These are phyloP conservation scores for Varanus salvator DNA, from an alignment of 2,113 vertebrate species.

Conservation along the genomic window DNA sequence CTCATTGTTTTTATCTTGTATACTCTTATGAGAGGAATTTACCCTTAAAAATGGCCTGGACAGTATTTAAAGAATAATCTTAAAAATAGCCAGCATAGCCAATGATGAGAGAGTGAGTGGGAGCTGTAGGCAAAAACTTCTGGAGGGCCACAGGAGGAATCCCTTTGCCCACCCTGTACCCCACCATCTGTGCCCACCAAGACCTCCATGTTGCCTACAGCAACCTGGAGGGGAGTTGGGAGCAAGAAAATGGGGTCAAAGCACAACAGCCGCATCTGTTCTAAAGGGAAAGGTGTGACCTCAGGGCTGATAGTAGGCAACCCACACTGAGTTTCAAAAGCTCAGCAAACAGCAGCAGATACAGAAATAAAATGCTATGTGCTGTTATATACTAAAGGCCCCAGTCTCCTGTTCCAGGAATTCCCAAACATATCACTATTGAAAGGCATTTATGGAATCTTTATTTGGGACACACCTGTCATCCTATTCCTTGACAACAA, in stretches of 20 bases:
- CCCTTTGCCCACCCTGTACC: not conserved
- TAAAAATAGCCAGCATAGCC: too few species aligned
- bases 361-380: slow-evolving; percentile 19
- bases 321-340: slow-evolving; percentile 18
- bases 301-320: not conserved
- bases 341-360: slow-evolving; percentile 26
- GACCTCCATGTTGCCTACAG: not conserved
- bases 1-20: too few species aligned
- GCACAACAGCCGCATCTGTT: not conserved
- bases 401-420: not conserved
- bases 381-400: slow-evolving; percentile 36
- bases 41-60: too few species aligned
- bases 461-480: not conserved
- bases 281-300: not conserved
- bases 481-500: not conserved
- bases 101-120: too few species aligned
- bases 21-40: too few species aligned
- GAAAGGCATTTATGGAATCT: not conserved
- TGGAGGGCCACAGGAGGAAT: not conserved
- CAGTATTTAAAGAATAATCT: too few species aligned
- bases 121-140: too few species aligned
- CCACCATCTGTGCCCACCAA: not conserved
- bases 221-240: not conserved
- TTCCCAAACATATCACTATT: not conserved
- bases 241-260: not conserved